Evolutionary conservation across 2,113 vertebrate species (phyloP), one percentile per base, ranked within the genome.

Genomic region (Columbina picui): DNA sequence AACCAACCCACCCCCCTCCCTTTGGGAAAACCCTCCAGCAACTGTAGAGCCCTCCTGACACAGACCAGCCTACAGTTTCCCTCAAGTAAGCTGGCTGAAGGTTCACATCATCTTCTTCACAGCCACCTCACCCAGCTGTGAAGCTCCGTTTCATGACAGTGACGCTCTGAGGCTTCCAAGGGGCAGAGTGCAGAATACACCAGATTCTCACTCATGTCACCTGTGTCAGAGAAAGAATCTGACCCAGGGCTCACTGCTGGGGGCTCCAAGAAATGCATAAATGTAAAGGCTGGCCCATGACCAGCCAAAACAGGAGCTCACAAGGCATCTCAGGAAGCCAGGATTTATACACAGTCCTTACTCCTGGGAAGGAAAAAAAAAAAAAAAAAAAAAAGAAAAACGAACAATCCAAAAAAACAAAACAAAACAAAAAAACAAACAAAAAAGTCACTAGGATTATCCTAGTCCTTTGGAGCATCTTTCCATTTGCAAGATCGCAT

Each of bases 391-490:
- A 79, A 77, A 59, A 70, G 52, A 59, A 45, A 41, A 29, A 36
- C 59, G n/a, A n/a, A n/a, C 60, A 41, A 64, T 47, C 38, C 50
- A 71, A 95, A 45, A 45, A 84, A 13, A 39, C 79, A 60, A 50
- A 74, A 25, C 4, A 12, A 38, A 45, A 13, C 4, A 53, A 47
- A 41, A 60, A 8, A 4, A 27, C 49, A 73, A 93, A 57, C 11
- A 70, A 19, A 70, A 17, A 43, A 59, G 69, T 21, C 50, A 45
- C 97, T 86, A 97, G 98, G 97, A 87, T 95, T 79, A 79, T 30
- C 98, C 98, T 90, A 94, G 98, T 97, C 90, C 70, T 76, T 84
- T 96, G 97, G 98, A 98, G 98, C 98, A 98, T 98, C 98, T 98
- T 98, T 98, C 98, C 98, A 67, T 97, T 92, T 93, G 93, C 68